Percentiles rank a stretch among this genome's conserved stretches.
Evolutionary conservation across 2,888 invertebrate genomes (phyloP).

Genomic region (Caenorhabditis becei): DNA sequence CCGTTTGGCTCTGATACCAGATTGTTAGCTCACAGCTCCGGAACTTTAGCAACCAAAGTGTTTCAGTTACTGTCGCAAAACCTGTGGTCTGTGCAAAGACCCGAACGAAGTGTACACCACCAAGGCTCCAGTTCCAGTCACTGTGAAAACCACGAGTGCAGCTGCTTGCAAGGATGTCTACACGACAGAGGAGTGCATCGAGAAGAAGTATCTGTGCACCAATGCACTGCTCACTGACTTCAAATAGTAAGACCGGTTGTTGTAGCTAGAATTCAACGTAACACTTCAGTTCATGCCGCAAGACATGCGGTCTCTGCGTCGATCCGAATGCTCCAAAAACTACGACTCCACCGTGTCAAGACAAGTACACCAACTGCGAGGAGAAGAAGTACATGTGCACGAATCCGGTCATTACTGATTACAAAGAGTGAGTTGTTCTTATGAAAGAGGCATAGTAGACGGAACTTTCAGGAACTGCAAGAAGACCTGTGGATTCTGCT

Average conservation of each 20-base stretch:
- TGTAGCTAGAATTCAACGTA: not conserved
- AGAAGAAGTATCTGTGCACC: conserved; percentile 41
- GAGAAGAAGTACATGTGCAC: conserved; percentile 32
- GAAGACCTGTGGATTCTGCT: conserved; percentile 36
- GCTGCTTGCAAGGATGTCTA: conserved; percentile 10
- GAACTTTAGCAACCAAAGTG: too few relatives aligned
- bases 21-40: conserved; percentile 1
- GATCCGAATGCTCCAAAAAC: conserved; percentile 25
- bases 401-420: conserved; percentile 21
- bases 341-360: conserved; percentile 6
- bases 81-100: conserved; percentile 35
- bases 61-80: conserved; percentile 40
- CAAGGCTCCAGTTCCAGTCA: not conserved
- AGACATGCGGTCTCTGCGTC: conserved; percentile 29
- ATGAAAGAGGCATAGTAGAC: not conserved
- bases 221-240: conserved; percentile 33
- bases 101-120: conserved; percentile 23
- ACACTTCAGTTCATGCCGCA: conserved; percentile 5
- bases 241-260: conserved; percentile 6
- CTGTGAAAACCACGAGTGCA: not conserved
- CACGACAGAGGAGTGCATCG: conserved; percentile 9
- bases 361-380: conserved; percentile 2
- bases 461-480: conserved; percentile 12
- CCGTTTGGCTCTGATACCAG: conserved; percentile 13
- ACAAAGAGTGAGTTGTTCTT: conserved; percentile 18